Evolutionary conservation across 2,113 vertebrate species (phyloP), one percentile per base, ranked within the genome.

Genomic region (Mugil cephalus): DNA sequence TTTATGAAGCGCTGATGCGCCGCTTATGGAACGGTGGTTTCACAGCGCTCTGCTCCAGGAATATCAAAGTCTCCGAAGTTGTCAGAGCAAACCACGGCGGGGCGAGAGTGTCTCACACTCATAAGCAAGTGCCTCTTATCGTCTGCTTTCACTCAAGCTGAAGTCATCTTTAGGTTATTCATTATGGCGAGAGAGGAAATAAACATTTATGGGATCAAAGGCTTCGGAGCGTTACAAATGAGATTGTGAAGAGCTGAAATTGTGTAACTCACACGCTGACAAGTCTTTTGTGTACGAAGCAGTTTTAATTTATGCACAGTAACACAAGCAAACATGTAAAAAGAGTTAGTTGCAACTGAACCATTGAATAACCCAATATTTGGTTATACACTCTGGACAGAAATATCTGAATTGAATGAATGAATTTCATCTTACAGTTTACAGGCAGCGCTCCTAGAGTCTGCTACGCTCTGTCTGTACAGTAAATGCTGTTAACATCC

Each of bases 291-390:
- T 92, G 85, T 93, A 92, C 50, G 91, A 94, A 92, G 91, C 88
- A 60, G 58, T 88, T 93, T 93, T 93, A 94, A 93, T 95, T 93
- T 93, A 91, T 92, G 92, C 93, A 93, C 91, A 93, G 79, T 89
- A 92, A 93, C 92, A 94, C 93, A 93, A 89, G 91, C 88, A 82
- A 93, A 94, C 89, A 92, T 88, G 86, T 91, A 90, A 92, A 93
- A 93, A 84, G 73, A 90, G 88, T 93, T 93, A 90, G 85, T 92
- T 86, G 80, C 88, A 93, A 93, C 87, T 62, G 64, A 92, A 84
- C 79, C 54, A 85, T 67, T 74, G 69, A 89, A 82, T 69, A 85
- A 89, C 56, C 77, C 45, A 77, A 87, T 79, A 74, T 80, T 81
- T 77, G 86, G 82, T 85, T 85, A 77, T 79, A 79, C 67, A 88